A percentile compares a stretch with the other conserved stretches of the same genome.
phyloP scores from a whole-genome alignment of 2,797 vertebrate genomes.

The Graptemys geographica region DNA sequence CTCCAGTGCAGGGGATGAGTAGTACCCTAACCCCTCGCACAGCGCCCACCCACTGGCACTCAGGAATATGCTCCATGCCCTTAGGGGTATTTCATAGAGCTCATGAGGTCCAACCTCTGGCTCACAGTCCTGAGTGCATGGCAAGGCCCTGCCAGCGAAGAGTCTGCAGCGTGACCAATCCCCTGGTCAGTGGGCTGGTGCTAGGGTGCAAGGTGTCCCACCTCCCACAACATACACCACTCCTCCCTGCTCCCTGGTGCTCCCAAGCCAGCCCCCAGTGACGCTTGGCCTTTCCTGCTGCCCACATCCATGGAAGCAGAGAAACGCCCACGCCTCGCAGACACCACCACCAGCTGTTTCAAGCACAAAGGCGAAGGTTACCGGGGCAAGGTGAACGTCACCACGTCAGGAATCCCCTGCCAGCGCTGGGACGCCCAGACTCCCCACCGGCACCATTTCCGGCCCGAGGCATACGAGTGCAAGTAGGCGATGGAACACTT shows the following conservation, averaged over 20 bases:
- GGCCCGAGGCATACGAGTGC: conserved; percentile 93
- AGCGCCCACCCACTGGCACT: too few relatives aligned
- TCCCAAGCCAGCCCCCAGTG: not conserved
- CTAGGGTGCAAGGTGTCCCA: not conserved
- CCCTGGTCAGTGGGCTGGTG: not conserved
- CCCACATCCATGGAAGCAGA: conserved; percentile 73
- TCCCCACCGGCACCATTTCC: conserved; percentile 91
- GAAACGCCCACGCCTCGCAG: conserved; percentile 78
- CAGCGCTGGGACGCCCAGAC: conserved; percentile 93
- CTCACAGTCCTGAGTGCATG: not conserved
- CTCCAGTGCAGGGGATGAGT: too few relatives aligned
- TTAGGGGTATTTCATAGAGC: not conserved
- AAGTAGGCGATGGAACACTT: conserved; percentile 85
- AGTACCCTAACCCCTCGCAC: not conserved
- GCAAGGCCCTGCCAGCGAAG: not conserved
- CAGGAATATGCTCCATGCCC: not conserved
- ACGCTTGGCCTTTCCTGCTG: not conserved
- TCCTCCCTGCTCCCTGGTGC: not conserved
- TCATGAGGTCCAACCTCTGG: not conserved
- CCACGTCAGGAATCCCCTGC: conserved; percentile 90
- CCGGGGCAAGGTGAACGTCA: conserved; percentile 89
- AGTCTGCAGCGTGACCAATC: not conserved
- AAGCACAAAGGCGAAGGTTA: conserved; percentile 92
- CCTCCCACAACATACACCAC: not conserved
- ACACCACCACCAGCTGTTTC: conserved; percentile 87